These are phyloP conservation scores for Unio pictorum DNA, from an alignment of 2,888 invertebrate genomes.

Conservation along the genomic window DNA sequence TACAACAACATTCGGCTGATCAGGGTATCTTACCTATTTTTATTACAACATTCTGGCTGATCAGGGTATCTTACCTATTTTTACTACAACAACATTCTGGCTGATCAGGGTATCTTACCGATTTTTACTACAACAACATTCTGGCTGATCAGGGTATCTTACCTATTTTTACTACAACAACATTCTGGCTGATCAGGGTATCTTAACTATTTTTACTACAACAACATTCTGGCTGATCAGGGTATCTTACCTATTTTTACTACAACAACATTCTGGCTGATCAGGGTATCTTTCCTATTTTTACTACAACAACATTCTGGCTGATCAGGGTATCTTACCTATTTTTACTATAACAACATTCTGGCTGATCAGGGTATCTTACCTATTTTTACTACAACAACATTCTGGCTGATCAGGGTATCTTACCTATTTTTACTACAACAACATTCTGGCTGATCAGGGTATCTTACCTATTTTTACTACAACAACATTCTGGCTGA, in stretches of 20 bases:
- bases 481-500: background rate
- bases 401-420: background rate
- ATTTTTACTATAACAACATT: background rate
- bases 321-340: background rate
- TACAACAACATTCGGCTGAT: no score
- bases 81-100: constrained; percentile 77
- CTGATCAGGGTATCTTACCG: background rate
- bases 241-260: constrained; percentile 84
- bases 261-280: constrained; percentile 1
- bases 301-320: constrained; percentile 77
- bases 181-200: background rate
- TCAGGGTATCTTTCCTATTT: constrained; percentile 77
- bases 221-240: background rate
- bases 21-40: constrained; percentile 79
- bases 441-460: background rate
- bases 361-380: constrained; percentile 5
- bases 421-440: constrained; percentile 83
- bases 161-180: constrained; percentile 83
- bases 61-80: constrained; percentile 77
- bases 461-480: constrained; percentile 84
- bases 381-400: constrained; percentile 83
- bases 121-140: background rate
- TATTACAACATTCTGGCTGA: background rate
- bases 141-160: constrained; percentile 5
- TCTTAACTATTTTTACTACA: constrained; percentile 83